Base-by-base conservation (phyloP, 37 sponge, comb jelly and placozoan species). In the Ephydatia muelleri region DNA sequence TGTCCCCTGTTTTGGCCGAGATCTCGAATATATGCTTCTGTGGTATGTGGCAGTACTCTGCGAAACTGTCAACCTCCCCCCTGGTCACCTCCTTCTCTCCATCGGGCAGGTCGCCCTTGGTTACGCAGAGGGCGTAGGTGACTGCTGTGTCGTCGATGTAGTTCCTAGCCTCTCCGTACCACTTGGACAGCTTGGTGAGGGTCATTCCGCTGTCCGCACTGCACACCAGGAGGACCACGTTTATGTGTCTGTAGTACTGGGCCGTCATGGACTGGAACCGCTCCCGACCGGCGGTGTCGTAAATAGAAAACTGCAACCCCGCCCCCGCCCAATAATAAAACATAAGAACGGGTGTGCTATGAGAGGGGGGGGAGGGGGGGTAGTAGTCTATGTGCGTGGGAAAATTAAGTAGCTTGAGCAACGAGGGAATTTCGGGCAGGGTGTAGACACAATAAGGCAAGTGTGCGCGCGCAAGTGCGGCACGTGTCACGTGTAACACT, bases 211-310 rank as follows among this genome's bases (percentile, higher is more conserved):
- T 84, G 78, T 92, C 92, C 43, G 88, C 64, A 75, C 88, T 84
- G 77, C 85, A 92, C 33, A 87, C 78, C 35, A 92, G 82, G 35
- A 87, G 36, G 47, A 92, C 84, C 13, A 87, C 72, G 33, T 88
- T 65, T 9, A 75, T 64, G 13, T 82, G 49, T 2, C 77, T 70
- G 49, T 92, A 92, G 88, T 86, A 92, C 57, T 84, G 85, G 6
- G 85, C 85, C 21, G 88, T 92, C 35, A 87, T 76, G 26, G 88
- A 88, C 76, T 87, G 85, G 47, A 49, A 82, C 31, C 88, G 36
- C 48, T 87, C 92, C 29, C 80, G 38, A 31, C 80, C 77, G 2
- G 78, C 82, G 2, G 88, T 92, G 78, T 92, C 92, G 80, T 84
- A 70, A 30, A 86, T 8, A 26, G 87, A 86, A 9, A 91, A 39